Evolutionary conservation across 2,888 invertebrate species (phyloP).

Genomic region (Ophion costatus): DNA sequence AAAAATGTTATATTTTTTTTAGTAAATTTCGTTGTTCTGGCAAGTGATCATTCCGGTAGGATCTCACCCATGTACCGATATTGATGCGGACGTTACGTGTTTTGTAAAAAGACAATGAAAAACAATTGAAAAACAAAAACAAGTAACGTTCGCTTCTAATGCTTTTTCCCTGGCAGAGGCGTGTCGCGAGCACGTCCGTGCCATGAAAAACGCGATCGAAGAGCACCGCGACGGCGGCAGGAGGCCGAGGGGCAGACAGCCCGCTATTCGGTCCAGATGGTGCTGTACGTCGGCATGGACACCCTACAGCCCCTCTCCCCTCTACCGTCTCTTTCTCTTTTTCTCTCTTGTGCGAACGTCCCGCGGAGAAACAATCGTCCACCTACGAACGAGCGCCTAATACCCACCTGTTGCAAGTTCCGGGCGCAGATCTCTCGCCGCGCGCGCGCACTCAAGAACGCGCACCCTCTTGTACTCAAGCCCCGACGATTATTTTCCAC

Average conservation of each 20-base stretch:
- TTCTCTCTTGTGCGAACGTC: constrained; percentile 56
- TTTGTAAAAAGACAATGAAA: no score
- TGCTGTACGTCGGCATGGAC: constrained; percentile 19
- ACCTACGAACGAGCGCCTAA: constrained; percentile 66
- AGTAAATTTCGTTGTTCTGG: no score
- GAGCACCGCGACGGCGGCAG: constrained; percentile 30
- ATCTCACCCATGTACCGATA: no score
- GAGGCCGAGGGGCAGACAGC: constrained; percentile 12
- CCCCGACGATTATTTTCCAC: constrained; percentile 16
- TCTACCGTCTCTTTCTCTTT: constrained; percentile 21
- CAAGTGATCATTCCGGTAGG: no score
- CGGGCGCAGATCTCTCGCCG: constrained; percentile 65
- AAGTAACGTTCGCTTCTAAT: no score
- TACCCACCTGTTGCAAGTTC: constrained; percentile 72
- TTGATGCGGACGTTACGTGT: no score
- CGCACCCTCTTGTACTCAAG: constrained; percentile 22
- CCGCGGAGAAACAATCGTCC: constrained; percentile 70
- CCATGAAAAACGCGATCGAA: constrained; percentile 43
- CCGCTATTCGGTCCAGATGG: constrained; percentile 61
- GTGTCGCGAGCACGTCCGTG: constrained; percentile 50
- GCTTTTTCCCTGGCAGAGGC: no score
- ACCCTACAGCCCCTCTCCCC: constrained; percentile 24
- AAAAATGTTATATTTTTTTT: no score
- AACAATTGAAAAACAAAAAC: no score
- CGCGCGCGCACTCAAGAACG: constrained; percentile 34